phyloP scores from a whole-genome alignment of 1,140 invertebrate species.

The Akabosia matsudoensis region DNA sequence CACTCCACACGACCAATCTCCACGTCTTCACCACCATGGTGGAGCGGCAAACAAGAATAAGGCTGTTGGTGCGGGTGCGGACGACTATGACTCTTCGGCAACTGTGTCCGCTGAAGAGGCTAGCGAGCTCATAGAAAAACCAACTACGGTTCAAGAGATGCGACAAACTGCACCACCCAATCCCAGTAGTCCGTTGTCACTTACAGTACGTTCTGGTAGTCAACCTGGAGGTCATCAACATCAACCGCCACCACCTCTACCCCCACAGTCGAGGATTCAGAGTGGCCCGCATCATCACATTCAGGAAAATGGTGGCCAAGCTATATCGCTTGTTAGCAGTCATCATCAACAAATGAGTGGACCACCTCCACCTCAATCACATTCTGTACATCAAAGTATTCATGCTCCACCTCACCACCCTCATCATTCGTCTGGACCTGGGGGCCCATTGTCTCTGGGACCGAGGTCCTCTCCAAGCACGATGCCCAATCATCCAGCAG shows the following conservation, averaged over 20 bases:
- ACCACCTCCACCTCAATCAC: slow-evolving; percentile 1
- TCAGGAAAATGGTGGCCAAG: slow-evolving; percentile 37
- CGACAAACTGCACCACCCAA: slow-evolving; percentile 37
- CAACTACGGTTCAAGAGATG: slow-evolving; percentile 41
- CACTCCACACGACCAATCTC: slow-evolving; percentile 42
- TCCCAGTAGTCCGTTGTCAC: slow-evolving; percentile 38
- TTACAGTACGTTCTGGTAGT: slow-evolving; percentile 32
- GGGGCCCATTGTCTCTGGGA: not conserved
- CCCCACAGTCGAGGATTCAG: slow-evolving; percentile 20
- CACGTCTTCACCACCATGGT: slow-evolving; percentile 41
- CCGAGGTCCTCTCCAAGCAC: slow-evolving; percentile 1
- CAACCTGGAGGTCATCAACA: slow-evolving; percentile 6
- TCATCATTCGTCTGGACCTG: not conserved
- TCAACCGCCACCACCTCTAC: not conserved
- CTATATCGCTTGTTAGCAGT: slow-evolving; percentile 19
- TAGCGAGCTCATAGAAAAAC: slow-evolving; percentile 48
- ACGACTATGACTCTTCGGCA: slow-evolving; percentile 80
- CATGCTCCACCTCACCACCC: not conserved
- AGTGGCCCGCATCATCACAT: slow-evolving; percentile 22
- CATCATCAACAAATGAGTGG: slow-evolving; percentile 22
- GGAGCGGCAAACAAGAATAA: slow-evolving; percentile 53
- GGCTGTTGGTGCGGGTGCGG: slow-evolving; percentile 47
- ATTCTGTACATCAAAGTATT: not conserved
- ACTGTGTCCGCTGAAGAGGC: slow-evolving; percentile 81
- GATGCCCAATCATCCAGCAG: not conserved